Evolutionary conservation across 2,888 invertebrate genomes (phyloP).

Genomic region (Bruchidius siliquastri): DNA sequence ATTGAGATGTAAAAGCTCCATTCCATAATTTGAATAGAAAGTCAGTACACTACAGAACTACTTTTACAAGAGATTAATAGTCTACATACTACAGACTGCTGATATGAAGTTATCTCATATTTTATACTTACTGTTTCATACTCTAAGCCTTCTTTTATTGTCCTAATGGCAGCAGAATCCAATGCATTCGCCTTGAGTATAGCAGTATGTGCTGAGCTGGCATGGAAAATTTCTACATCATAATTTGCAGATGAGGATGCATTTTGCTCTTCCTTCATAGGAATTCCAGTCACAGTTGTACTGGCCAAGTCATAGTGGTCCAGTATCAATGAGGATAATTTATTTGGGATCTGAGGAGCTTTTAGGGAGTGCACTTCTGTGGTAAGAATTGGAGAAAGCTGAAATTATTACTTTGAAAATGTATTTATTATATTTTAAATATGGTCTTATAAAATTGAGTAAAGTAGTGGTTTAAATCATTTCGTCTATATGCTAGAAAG

Average conservation of each 20-base stretch:
- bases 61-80: too few relatives aligned
- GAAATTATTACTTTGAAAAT: slow-evolving; percentile 17
- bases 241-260: slow-evolving; percentile 97
- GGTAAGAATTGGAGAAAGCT: slow-evolving; percentile 67
- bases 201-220: slow-evolving; percentile 77
- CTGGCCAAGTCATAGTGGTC: slow-evolving; percentile 88
- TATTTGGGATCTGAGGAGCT: slow-evolving; percentile 68
- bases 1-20: too few relatives aligned
- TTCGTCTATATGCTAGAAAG: too few relatives aligned
- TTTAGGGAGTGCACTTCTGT: slow-evolving; percentile 78
- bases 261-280: slow-evolving; percentile 99
- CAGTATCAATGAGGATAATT: slow-evolving; percentile 70
- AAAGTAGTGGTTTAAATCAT: too few relatives aligned
- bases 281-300: slow-evolving; percentile 91
- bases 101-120: too few relatives aligned
- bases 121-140: slow-evolving; percentile 62
- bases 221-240: slow-evolving; percentile 95
- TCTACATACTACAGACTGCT: too few relatives aligned
- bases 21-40: too few relatives aligned
- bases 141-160: slow-evolving; percentile 67
- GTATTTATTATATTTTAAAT: not conserved
- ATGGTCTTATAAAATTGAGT: not conserved
- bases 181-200: slow-evolving; percentile 62
- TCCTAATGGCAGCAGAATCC: slow-evolving; percentile 61
- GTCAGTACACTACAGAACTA: too few relatives aligned